phyloP scores from a whole-genome alignment of 2,113 vertebrate species.

The Sorex fumeus region DNA sequence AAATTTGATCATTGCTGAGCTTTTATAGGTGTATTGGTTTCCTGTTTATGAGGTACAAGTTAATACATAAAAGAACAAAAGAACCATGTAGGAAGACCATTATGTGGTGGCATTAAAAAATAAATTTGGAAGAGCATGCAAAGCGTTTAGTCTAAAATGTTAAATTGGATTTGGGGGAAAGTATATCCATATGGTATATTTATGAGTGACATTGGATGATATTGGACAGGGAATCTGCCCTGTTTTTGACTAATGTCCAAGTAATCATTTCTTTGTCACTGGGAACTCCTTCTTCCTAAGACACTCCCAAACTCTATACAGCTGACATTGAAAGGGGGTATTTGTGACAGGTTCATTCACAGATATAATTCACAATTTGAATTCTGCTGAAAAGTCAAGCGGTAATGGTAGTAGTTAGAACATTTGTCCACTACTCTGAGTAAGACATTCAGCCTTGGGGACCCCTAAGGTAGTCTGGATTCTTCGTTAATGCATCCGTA shows the following conservation, averaged over 20 bases:
- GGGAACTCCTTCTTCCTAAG: neutral
- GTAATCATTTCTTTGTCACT: neutral
- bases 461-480: neutral
- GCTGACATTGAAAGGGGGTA: neutral
- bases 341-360: neutral
- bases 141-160: neutral
- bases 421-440: neutral
- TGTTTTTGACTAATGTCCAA: neutral
- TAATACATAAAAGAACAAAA: constrained; percentile 19
- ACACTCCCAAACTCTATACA: neutral
- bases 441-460: neutral
- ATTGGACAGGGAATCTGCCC: neutral
- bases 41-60: neutral
- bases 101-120: neutral
- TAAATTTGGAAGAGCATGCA: neutral
- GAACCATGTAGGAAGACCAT: neutral
- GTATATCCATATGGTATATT: neutral
- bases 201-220: neutral
- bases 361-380: neutral
- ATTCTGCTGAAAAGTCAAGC: neutral
- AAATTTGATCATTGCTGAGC: constrained; percentile 20
- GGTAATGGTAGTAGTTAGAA: neutral
- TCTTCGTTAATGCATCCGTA: neutral
- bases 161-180: neutral
- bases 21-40: constrained; percentile 31